Evolutionary conservation across 2,797 vertebrate genomes (phyloP).

Genomic region (Rhodeus uyekii): DNA sequence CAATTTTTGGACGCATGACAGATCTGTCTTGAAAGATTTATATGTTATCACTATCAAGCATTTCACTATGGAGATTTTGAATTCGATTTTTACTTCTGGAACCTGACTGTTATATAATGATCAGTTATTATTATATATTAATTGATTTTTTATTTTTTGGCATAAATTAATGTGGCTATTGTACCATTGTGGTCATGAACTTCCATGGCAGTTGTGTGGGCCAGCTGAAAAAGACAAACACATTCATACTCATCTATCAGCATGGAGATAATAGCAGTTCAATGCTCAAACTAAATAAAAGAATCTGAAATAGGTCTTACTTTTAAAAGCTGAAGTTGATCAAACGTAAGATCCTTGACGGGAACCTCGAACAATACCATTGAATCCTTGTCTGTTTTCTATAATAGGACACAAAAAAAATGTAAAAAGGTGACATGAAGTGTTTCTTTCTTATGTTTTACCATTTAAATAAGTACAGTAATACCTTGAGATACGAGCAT

Average conservation of each 20-base stretch:
- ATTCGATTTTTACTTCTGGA: neutral
- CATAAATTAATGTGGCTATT: neutral
- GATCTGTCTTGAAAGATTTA: neutral
- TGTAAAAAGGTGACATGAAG: neutral
- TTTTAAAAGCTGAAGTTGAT: slow-evolving; percentile 96
- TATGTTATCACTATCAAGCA: neutral
- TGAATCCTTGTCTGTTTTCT: slow-evolving; percentile 90
- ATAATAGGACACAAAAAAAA: slow-evolving; percentile 43
- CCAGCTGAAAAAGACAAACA: slow-evolving; percentile 76
- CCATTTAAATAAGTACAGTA: neutral
- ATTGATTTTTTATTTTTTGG: neutral
- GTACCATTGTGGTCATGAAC: slow-evolving; percentile 86
- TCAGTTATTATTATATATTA: neutral
- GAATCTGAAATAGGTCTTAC: slow-evolving; percentile 66
- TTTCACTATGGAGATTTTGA: neutral
- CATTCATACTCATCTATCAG: neutral
- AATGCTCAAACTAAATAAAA: neutral
- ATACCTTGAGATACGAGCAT: too few species aligned
- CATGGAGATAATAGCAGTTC: neutral
- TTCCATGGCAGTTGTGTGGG: slow-evolving; percentile 86
- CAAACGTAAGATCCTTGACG: slow-evolving; percentile 94
- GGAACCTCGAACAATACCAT: slow-evolving; percentile 93
- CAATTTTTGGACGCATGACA: neutral
- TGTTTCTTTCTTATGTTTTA: neutral
- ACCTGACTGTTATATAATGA: neutral